A percentile compares a stretch with the other conserved stretches of the same genome.
These are phyloP conservation scores for Drosophila pachea DNA, from an alignment of 1,140 invertebrate species.

Conservation along the genomic window DNA sequence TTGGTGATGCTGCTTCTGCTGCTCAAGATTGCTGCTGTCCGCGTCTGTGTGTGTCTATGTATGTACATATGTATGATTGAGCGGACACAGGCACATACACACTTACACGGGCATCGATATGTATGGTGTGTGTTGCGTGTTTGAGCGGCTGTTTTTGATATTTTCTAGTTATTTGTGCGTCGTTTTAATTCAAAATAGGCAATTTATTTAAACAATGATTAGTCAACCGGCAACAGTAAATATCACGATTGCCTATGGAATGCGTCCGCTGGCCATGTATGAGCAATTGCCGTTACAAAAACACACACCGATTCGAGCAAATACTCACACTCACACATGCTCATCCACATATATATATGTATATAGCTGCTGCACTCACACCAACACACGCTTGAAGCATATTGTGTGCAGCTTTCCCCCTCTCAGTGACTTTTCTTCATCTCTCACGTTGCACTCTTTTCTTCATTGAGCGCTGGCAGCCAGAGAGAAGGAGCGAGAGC, in stretches of 20 bases:
- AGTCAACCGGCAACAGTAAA: slow-evolving; percentile 59
- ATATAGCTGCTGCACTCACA: neutral
- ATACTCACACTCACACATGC: slow-evolving; percentile 13
- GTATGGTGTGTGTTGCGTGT: slow-evolving; percentile 5
- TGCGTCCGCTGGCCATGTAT: slow-evolving; percentile 54
- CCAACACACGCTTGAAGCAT: neutral
- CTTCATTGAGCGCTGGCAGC: slow-evolving; percentile 22
- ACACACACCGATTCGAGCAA: neutral
- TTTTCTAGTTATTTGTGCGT: slow-evolving; percentile 55
- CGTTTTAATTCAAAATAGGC: slow-evolving; percentile 63
- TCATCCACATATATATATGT: neutral
- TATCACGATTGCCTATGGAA: slow-evolving; percentile 53
- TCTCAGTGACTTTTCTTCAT: slow-evolving; percentile 6
- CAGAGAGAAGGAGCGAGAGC: neutral
- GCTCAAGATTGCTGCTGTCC: slow-evolving; percentile 25
- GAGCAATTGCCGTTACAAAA: slow-evolving; percentile 44
- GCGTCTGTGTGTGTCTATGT: slow-evolving; percentile 7
- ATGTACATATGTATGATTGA: neutral
- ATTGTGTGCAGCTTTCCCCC: slow-evolving; percentile 33
- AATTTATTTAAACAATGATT: slow-evolving; percentile 70
- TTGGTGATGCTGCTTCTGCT: slow-evolving; percentile 33
- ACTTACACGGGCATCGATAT: too few relatives aligned
- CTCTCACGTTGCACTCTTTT: slow-evolving; percentile 29
- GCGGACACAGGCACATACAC: neutral
- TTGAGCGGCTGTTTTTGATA: slow-evolving; percentile 18